Conservation (phyloP, 2,113 vertebrate species). For the Amblyopsis rosae region DNA sequence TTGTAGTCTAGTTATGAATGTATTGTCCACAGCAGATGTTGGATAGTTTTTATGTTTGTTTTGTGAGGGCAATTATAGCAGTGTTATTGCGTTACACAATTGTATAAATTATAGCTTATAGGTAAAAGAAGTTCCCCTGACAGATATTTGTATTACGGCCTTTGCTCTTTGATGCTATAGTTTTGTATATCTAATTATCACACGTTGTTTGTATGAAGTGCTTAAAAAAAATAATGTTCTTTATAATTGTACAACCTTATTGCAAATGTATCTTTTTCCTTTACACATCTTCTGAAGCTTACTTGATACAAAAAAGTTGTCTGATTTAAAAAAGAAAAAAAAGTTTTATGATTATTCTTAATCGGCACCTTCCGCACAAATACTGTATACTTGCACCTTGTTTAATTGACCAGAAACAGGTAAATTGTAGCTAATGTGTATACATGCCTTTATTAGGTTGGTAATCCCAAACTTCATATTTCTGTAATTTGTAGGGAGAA, state of each 20-base stretch:
- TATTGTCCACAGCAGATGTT: conserved; percentile 5
- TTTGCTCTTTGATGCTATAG: too few relatives aligned
- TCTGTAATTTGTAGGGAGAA: not conserved
- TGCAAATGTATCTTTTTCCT: too few relatives aligned
- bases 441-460: not conserved
- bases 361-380: too few relatives aligned
- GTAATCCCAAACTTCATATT: not conserved
- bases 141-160: too few relatives aligned
- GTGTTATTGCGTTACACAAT: not conserved
- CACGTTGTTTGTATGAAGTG: not conserved
- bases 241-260: too few relatives aligned
- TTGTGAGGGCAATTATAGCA: not conserved
- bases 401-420: conserved; percentile 10
- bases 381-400: conserved; percentile 24
- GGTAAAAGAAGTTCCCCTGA: not conserved
- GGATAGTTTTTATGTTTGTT: not conserved
- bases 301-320: too few relatives aligned
- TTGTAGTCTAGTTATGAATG: conserved; percentile 12
- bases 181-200: too few relatives aligned
- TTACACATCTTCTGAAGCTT: too few relatives aligned
- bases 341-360: too few relatives aligned
- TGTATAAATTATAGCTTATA: not conserved
- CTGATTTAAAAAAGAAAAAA: too few relatives aligned
- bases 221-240: not conserved
- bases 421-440: not conserved